A percentile compares a stretch with the other conserved stretches of the same genome.
phyloP scores from a whole-genome alignment of 1,140 invertebrate genomes.

The Drosophila kurseongensis region DNA sequence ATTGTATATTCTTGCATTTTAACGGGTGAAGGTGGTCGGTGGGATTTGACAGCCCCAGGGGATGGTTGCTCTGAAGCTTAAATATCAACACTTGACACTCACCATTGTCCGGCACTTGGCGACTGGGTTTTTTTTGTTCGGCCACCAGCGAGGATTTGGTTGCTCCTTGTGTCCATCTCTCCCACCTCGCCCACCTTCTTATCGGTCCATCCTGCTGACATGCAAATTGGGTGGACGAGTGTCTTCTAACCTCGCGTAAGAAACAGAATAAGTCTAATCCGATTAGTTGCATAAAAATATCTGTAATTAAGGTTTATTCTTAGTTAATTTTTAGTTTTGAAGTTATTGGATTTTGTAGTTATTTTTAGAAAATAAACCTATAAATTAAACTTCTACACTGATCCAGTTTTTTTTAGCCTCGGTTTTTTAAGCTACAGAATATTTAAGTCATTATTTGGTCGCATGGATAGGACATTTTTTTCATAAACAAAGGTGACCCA shows the following conservation, averaged over 20 bases:
- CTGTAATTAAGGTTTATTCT: background rate
- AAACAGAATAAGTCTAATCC: background rate
- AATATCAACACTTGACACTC: slow-evolving; percentile 77
- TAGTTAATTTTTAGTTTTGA: no score
- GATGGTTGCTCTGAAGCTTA: slow-evolving; percentile 54
- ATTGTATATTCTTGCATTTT: slow-evolving; percentile 55
- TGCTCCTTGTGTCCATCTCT: slow-evolving; percentile 21
- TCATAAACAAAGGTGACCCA: no score
- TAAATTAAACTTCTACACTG: no score
- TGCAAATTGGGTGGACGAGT: slow-evolving; percentile 51
- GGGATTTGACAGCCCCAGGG: slow-evolving; percentile 4
- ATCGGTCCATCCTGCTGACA: slow-evolving; percentile 19
- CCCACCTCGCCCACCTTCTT: background rate
- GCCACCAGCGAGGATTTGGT: slow-evolving; percentile 5
- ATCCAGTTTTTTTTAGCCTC: no score
- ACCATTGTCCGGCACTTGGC: slow-evolving; percentile 35
- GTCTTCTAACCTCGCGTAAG: background rate
- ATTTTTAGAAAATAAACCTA: no score
- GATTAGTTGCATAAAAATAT: background rate
- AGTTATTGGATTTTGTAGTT: no score
- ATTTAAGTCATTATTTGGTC: no score
- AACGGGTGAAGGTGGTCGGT: background rate
- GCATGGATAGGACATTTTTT: no score
- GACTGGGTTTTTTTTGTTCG: slow-evolving; percentile 29
- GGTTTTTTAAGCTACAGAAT: no score